Evolutionary conservation across 2,888 invertebrate genomes (phyloP).

Genomic region (Suillia variegata): DNA sequence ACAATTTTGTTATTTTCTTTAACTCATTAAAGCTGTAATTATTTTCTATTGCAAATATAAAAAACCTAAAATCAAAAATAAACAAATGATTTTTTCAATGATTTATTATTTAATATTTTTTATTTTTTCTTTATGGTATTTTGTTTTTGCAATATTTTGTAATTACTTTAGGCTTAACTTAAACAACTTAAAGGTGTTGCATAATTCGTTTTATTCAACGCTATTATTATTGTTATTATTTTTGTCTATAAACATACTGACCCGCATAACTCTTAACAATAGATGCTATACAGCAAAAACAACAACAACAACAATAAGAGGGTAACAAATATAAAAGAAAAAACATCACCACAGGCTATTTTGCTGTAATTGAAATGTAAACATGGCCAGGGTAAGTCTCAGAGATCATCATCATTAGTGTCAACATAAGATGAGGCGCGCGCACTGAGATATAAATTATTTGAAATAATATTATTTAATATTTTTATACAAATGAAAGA

Average conservation of each 20-base stretch:
- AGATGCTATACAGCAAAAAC: too few relatives aligned
- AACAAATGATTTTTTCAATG: background rate
- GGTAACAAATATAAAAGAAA: too few relatives aligned
- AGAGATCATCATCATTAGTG: constrained; percentile 11
- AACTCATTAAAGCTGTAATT: too few relatives aligned
- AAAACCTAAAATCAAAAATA: background rate
- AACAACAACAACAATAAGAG: too few relatives aligned
- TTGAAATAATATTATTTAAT: too few relatives aligned
- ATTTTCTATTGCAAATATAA: too few relatives aligned
- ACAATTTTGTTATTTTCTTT: too few relatives aligned
- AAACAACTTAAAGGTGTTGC: background rate
- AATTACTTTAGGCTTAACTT: background rate
- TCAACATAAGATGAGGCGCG: background rate
- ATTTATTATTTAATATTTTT: background rate
- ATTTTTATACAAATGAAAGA: too few relatives aligned
- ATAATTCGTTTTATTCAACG: background rate
- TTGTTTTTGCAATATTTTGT: background rate
- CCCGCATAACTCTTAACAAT: background rate
- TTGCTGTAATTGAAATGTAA: constrained; percentile 45
- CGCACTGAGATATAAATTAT: background rate
- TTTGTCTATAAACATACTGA: background rate
- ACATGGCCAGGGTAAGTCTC: background rate
- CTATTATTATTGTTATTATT: too few relatives aligned
- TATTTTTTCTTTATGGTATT: background rate
- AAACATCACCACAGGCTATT: too few relatives aligned